Evolutionary conservation across 2,113 vertebrate genomes (phyloP).

Genomic region (Prinia subflava): DNA sequence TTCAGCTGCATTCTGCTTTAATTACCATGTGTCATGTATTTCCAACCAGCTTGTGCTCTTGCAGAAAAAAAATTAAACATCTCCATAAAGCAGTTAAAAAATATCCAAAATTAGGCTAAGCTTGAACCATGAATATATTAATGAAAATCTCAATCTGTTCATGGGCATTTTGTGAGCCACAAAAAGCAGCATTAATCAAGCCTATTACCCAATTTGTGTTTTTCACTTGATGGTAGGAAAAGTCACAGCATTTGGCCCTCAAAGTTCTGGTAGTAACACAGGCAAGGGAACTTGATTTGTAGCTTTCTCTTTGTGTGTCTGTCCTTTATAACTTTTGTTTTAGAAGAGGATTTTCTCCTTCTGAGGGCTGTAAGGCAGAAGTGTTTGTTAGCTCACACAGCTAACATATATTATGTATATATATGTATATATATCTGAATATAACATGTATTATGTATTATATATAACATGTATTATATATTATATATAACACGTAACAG

Average conservation of each 20-base stretch:
- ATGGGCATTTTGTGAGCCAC: neutral
- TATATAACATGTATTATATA: no score
- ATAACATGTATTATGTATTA: no score
- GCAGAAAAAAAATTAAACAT: neutral
- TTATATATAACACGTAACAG: no score
- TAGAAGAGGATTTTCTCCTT: neutral
- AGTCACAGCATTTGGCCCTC: neutral
- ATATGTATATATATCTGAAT: no score
- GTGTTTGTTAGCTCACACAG: neutral
- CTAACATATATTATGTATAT: no score
- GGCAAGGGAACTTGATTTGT: neutral
- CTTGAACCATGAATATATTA: slow-evolving; percentile 27
- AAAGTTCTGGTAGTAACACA: neutral
- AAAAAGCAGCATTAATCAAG: slow-evolving; percentile 5
- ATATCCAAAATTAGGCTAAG: neutral
- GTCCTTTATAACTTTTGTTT: neutral
- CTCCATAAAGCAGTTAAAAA: neutral
- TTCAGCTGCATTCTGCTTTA: neutral
- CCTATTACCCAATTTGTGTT: neutral
- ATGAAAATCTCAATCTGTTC: slow-evolving; percentile 39
- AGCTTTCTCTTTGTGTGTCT: neutral
- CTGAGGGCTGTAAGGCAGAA: neutral
- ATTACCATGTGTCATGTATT: neutral
- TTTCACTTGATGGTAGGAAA: neutral
- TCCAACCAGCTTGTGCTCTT: neutral